Evolutionary conservation across 1,140 invertebrate species (phyloP).

Genomic region (Drosophila murphyi): DNA sequence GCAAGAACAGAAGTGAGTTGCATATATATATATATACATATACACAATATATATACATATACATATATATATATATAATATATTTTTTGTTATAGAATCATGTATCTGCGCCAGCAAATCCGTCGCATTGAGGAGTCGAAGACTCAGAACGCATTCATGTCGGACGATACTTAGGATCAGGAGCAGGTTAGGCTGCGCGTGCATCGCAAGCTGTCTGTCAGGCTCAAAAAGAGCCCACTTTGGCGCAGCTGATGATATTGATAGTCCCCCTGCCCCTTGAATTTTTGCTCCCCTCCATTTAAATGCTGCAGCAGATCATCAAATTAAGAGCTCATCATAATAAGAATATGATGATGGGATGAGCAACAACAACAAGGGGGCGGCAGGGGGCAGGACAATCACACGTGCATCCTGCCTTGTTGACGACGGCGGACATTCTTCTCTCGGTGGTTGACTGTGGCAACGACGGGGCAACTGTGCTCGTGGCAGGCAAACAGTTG

Average conservation of each 20-base stretch:
- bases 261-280: constrained; percentile 44
- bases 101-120: constrained; percentile 96
- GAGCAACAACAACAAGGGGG: not conserved
- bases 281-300: not conserved
- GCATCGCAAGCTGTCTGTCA: constrained; percentile 77
- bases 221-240: constrained; percentile 76
- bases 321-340: constrained; percentile 13
- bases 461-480: constrained; percentile 23
- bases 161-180: constrained; percentile 84
- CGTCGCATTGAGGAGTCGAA: constrained; percentile 95
- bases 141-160: constrained; percentile 93
- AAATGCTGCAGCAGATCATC: too few relatives aligned
- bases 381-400: not conserved
- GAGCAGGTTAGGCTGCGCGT: constrained; percentile 80
- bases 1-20: constrained; percentile 96
- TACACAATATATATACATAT: not conserved
- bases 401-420: constrained; percentile 44
- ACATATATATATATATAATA: not conserved
- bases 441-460: constrained; percentile 16
- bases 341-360: not conserved
- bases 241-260: constrained; percentile 79
- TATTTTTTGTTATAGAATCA: constrained; percentile 87
- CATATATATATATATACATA: not conserved
- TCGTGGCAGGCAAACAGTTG: constrained; percentile 31
- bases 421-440: constrained; percentile 17